Percentiles rank a stretch among this genome's conserved stretches.
These are phyloP conservation scores for Australoheros scitulus DNA, from an alignment of 2,113 vertebrate species.

Conservation along the genomic window DNA sequence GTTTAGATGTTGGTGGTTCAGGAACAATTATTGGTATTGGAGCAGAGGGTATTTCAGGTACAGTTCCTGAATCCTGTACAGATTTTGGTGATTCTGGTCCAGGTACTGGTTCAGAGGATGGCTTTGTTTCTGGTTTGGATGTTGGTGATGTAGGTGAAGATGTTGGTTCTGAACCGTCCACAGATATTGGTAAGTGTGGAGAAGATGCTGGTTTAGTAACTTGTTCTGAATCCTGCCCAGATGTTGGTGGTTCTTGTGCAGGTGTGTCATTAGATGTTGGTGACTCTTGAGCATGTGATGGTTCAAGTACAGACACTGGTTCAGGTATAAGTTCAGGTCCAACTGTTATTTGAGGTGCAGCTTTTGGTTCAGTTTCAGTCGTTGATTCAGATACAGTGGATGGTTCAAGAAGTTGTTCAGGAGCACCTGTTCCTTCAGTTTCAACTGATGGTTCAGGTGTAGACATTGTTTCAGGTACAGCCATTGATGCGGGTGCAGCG, in stretches of 20 bases:
- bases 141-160: not conserved
- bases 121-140: not conserved
- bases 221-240: not conserved
- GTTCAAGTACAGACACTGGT: not conserved
- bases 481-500: accelerated
- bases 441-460: not conserved
- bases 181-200: not conserved
- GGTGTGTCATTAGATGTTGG: not conserved
- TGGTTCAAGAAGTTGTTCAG: not conserved
- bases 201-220: too few species aligned
- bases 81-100: not conserved
- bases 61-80: not conserved
- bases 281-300: not conserved
- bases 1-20: not conserved
- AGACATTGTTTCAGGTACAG: accelerated
- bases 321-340: too few species aligned
- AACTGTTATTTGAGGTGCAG: not conserved
- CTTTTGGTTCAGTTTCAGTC: not conserved
- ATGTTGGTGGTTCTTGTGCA: not conserved
- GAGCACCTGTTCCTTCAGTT: accelerated
- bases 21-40: not conserved
- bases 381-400: too few species aligned
- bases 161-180: not conserved
- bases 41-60: not conserved
- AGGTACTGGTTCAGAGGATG: not conserved